phyloP scores from a whole-genome alignment of 2,888 invertebrate genomes.

The Limnephilus auricula region DNA sequence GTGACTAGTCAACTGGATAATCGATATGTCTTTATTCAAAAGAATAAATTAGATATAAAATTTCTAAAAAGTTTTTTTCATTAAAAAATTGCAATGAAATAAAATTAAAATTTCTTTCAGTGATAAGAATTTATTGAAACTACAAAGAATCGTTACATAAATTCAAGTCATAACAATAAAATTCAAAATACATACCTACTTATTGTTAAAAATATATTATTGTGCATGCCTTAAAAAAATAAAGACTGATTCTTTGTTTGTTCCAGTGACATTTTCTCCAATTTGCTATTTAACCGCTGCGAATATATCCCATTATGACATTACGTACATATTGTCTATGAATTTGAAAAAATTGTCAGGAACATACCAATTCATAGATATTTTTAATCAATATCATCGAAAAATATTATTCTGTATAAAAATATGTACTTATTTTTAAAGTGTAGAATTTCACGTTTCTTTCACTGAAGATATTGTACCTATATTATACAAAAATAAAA shows the following conservation, averaged over 20 bases:
- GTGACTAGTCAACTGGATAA: no score
- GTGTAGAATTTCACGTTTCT: neutral
- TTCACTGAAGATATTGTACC: neutral
- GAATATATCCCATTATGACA: neutral
- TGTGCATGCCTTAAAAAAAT: neutral
- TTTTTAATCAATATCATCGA: neutral
- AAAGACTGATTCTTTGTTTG: neutral
- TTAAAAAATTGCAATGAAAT: neutral
- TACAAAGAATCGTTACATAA: neutral
- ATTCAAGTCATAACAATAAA: neutral
- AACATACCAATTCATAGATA: neutral
- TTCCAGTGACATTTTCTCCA: neutral
- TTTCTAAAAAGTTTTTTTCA: neutral
- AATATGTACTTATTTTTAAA: neutral
- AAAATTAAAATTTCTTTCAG: neutral
- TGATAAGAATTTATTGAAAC: neutral
- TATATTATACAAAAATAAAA: neutral
- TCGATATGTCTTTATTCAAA: no score
- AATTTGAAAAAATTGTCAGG: neutral
- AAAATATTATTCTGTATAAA: neutral
- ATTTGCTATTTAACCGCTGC: neutral
- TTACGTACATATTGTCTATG: no score
- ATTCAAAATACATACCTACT: neutral
- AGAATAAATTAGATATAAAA: no score
- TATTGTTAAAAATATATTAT: neutral